A percentile compares a stretch with the other conserved stretches of the same genome.
These are phyloP conservation scores for Albula glossodonta DNA, from an alignment of 2,113 vertebrate genomes.

Conservation along the genomic window DNA sequence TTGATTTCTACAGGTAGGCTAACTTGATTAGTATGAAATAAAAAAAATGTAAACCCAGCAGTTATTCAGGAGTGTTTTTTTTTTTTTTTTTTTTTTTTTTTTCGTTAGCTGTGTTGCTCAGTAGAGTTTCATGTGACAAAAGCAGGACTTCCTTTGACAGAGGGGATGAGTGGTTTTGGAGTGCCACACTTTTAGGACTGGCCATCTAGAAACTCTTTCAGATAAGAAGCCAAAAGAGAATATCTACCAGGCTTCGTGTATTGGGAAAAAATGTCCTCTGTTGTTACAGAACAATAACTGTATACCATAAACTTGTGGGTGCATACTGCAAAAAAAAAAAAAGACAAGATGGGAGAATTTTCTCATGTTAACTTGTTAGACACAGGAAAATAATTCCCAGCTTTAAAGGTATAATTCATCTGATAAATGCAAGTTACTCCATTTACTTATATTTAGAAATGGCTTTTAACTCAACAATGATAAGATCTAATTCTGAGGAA, in stretches of 20 bases:
- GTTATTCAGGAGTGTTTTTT: background rate
- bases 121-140: background rate
- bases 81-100: too few relatives aligned
- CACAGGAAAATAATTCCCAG: background rate
- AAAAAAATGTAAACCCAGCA: constrained; percentile 26
- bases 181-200: background rate
- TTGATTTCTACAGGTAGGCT: constrained; percentile 50
- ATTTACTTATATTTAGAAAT: too few relatives aligned
- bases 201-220: too few relatives aligned
- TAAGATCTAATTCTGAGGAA: background rate
- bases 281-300: too few relatives aligned
- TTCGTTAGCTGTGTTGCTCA: background rate
- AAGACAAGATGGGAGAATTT: too few relatives aligned
- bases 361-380: background rate
- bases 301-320: too few relatives aligned
- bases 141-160: background rate
- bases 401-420: background rate
- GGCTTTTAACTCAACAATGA: background rate
- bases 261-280: too few relatives aligned
- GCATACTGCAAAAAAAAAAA: too few relatives aligned
- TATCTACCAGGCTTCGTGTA: too few relatives aligned
- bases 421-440: too few relatives aligned
- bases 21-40: constrained; percentile 50
- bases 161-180: background rate
- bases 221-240: too few relatives aligned